A percentile compares a stretch with the other conserved stretches of the same genome.
phyloP scores from a whole-genome alignment of 2,113 vertebrate genomes.

The Mesocricetus auratus region DNA sequence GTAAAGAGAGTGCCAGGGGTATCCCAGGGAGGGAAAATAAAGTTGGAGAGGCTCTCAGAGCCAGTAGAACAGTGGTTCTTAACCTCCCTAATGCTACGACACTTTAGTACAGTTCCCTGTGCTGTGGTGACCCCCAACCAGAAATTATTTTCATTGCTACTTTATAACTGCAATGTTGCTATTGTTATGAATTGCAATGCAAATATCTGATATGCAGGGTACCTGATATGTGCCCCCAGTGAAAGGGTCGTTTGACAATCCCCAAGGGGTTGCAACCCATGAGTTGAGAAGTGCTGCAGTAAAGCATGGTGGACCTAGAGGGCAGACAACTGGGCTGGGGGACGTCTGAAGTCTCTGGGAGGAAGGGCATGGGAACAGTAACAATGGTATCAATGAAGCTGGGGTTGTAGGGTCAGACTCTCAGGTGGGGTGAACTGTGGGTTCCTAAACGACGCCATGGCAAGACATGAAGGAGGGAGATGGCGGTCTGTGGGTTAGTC shows the following conservation, averaged over 20 bases:
- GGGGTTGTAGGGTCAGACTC: neutral
- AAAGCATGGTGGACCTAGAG: neutral
- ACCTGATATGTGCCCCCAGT: neutral
- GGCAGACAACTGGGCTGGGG: rapidly evolving
- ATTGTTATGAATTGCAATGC: neutral
- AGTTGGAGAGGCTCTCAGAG: rapidly evolving
- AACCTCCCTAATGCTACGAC: neutral
- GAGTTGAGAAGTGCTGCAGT: neutral
- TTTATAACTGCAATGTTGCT: neutral
- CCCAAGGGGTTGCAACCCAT: neutral
- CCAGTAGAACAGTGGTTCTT: neutral
- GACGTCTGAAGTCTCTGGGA: neutral
- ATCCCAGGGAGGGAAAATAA: neutral
- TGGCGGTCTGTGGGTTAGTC: neutral
- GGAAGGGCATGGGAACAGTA: neutral
- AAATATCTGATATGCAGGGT: neutral
- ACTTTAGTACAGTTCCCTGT: neutral
- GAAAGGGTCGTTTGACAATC: neutral
- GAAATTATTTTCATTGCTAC: neutral
- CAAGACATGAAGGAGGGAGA: neutral
- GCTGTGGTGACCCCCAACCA: neutral
- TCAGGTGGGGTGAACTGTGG: neutral
- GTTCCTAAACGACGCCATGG: neutral
- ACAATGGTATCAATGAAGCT: neutral
- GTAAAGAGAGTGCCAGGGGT: neutral